Evolutionary conservation across 2,113 vertebrate species (phyloP).

Genomic region (Antennarius striatus): DNA sequence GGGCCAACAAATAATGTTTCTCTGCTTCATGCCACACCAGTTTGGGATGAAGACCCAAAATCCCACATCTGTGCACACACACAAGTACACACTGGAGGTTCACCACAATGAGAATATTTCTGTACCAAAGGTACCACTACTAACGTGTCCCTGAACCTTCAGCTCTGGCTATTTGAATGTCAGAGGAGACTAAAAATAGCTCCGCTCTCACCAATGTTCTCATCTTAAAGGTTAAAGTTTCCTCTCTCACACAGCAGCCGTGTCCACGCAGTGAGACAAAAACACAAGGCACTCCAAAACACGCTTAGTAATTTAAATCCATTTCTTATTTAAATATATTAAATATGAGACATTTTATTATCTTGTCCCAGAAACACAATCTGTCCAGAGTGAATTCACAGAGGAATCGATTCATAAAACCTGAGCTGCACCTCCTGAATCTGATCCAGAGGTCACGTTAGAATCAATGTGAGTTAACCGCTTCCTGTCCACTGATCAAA

Average conservation of each 20-base stretch:
- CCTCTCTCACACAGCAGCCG: constrained; percentile 6
- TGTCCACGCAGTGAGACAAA: not conserved
- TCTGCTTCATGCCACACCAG: constrained; percentile 17
- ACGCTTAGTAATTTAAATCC: too few relatives aligned
- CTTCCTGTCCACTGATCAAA: constrained; percentile 17
- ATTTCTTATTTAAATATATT: too few relatives aligned
- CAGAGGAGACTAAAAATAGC: constrained; percentile 48
- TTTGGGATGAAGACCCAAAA: too few relatives aligned
- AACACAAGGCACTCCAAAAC: too few relatives aligned
- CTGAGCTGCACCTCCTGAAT: constrained; percentile 7
- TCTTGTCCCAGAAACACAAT: too few relatives aligned
- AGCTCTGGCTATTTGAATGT: constrained; percentile 48
- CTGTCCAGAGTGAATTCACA: too few relatives aligned
- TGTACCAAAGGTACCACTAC: not conserved
- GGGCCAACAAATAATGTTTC: constrained; percentile 42
- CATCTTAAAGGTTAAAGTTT: constrained; percentile 52
- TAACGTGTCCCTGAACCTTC: constrained; percentile 35
- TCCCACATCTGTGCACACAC: constrained; percentile 2
- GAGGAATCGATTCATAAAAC: too few relatives aligned
- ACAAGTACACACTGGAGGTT: constrained; percentile 18
- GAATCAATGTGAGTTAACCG: constrained; percentile 20
- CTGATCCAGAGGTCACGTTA: constrained; percentile 27
- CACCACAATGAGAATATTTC: constrained; percentile 10
- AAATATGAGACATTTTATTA: too few relatives aligned
- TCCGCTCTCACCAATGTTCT: constrained; percentile 11